Percentiles rank a stretch among this genome's conserved stretches.
Evolutionary conservation across 2,888 invertebrate genomes (phyloP).

Genomic region (Himalopsyche anomala): DNA sequence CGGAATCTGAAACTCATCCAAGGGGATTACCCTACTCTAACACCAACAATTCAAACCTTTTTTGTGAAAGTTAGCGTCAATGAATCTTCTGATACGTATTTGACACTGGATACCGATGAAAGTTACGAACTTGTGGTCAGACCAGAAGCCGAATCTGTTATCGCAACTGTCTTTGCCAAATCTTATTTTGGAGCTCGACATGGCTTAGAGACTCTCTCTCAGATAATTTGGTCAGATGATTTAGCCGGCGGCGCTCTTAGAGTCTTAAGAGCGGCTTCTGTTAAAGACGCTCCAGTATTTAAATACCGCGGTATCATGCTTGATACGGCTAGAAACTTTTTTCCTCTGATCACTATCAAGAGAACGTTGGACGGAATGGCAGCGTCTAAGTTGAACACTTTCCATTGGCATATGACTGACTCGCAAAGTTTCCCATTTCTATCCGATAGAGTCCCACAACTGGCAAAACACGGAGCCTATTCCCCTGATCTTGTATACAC

Average conservation of each 20-base stretch:
- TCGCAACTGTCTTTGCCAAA: constrained; percentile 80
- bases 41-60: constrained; percentile 71
- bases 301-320: constrained; percentile 90
- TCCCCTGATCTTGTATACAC: constrained; percentile 87
- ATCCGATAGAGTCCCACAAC: constrained; percentile 84
- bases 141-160: constrained; percentile 74
- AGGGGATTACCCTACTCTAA: constrained; percentile 71
- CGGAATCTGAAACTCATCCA: constrained; percentile 75
- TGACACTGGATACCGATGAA: constrained; percentile 84
- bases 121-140: constrained; percentile 82
- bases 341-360: constrained; percentile 84
- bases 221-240: constrained; percentile 88
- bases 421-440: constrained; percentile 95
- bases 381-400: constrained; percentile 91
- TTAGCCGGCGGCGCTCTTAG: constrained; percentile 79
- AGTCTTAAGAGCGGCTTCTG: constrained; percentile 80
- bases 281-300: constrained; percentile 87
- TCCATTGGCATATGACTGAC: constrained; percentile 95
- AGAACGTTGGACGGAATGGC: constrained; percentile 92
- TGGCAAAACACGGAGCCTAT: constrained; percentile 91
- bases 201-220: constrained; percentile 87
- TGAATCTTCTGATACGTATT: constrained; percentile 76
- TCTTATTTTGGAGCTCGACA: constrained; percentile 88
- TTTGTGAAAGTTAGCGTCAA: constrained; percentile 77
- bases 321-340: constrained; percentile 94